These are phyloP conservation scores for Dreissena rostriformis DNA, from an alignment of 1,140 invertebrate genomes.

Conservation along the genomic window DNA sequence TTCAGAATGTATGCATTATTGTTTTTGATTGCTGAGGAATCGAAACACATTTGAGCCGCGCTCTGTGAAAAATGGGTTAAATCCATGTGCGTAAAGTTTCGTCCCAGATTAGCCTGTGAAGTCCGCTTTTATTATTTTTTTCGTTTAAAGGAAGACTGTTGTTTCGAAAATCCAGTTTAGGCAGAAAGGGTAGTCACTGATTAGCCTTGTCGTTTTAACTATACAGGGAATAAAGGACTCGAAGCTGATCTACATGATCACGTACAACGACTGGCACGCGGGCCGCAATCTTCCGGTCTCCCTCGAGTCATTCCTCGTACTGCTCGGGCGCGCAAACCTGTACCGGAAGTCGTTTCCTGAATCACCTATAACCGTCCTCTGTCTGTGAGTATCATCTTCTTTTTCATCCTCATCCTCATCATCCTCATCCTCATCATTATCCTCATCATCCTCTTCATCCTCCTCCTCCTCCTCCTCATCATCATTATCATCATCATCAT, in stretches of 20 bases:
- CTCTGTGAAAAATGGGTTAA: too few relatives aligned
- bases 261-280: constrained; percentile 53
- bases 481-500: not conserved
- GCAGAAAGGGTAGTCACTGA: too few relatives aligned
- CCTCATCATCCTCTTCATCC: constrained; percentile 25
- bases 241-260: constrained; percentile 59
- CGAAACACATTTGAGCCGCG: too few relatives aligned
- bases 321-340: constrained; percentile 47
- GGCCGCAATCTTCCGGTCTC: constrained; percentile 53
- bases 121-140: too few relatives aligned
- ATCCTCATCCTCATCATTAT: not conserved
- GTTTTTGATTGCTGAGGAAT: too few relatives aligned
- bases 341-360: constrained; percentile 45
- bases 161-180: too few relatives aligned
- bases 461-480: too few relatives aligned
- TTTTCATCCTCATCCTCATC: too few relatives aligned
- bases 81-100: too few relatives aligned
- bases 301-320: constrained; percentile 51
- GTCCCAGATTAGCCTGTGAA: too few relatives aligned
- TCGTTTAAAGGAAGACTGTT: too few relatives aligned
- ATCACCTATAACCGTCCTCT: constrained; percentile 46
- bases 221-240: constrained; percentile 61
- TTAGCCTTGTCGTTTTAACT: not conserved
- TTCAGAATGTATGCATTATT: too few relatives aligned
- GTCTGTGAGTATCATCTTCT: constrained; percentile 39